A percentile compares a stretch with the other conserved stretches of the same genome.
Evolutionary conservation across 2,797 vertebrate genomes (phyloP).

Genomic region (Phoeniculus purpureus): DNA sequence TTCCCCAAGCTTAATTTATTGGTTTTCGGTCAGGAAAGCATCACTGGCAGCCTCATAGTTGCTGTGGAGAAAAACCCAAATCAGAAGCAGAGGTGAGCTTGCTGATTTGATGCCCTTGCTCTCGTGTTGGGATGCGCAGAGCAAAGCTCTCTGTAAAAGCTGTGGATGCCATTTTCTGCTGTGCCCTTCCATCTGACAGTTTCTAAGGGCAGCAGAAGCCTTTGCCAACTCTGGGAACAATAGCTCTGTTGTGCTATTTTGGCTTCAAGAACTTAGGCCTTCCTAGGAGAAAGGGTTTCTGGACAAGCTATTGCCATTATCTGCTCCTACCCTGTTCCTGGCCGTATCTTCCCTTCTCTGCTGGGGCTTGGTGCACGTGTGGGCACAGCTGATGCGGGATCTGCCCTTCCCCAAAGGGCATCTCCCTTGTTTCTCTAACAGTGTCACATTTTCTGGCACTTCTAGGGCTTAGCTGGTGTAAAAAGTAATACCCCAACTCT

Average conservation of each 20-base stretch:
- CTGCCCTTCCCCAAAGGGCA: background rate
- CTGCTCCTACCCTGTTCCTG: background rate
- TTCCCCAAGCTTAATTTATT: background rate
- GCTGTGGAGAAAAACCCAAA: background rate
- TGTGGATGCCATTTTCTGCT: background rate
- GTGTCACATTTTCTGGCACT: rapidly evolving
- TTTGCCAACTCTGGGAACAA: background rate
- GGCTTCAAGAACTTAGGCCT: background rate
- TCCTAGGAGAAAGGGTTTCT: background rate
- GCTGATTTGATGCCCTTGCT: background rate
- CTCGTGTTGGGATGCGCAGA: background rate
- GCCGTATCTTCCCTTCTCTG: rapidly evolving
- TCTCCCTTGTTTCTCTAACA: background rate
- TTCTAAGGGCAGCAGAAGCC: background rate
- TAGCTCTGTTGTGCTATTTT: background rate
- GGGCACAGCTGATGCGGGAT: background rate
- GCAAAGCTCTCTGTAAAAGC: background rate
- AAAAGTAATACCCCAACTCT: background rate
- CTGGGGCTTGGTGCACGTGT: rapidly evolving
- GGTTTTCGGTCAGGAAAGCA: background rate
- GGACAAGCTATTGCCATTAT: background rate
- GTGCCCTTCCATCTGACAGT: background rate
- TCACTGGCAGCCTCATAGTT: background rate
- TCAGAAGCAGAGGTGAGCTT: background rate
- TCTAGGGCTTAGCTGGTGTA: background rate